Percentiles rank a stretch among this genome's conserved stretches.
Evolutionary conservation across 2,797 vertebrate species (phyloP).

Genomic region (Peromyscus aztecus): DNA sequence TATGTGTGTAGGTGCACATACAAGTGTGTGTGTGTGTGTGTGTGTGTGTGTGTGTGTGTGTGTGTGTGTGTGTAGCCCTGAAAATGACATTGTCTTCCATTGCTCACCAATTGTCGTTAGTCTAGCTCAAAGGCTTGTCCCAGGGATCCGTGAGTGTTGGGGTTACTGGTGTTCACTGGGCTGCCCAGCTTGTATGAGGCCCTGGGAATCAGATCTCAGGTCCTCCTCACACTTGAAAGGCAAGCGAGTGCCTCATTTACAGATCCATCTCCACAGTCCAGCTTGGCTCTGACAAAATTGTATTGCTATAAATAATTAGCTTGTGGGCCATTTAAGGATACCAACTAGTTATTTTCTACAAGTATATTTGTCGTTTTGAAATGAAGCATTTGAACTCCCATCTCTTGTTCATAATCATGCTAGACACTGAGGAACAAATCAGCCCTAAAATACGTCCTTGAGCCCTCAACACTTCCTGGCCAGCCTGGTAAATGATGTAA

Average conservation of each 20-base stretch:
- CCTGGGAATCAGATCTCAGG: neutral
- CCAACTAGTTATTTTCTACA: neutral
- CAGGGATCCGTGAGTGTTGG: no score
- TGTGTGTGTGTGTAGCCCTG: neutral
- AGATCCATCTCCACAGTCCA: neutral
- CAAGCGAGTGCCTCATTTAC: neutral
- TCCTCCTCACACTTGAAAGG: neutral
- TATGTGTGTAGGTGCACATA: neutral
- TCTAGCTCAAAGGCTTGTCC: neutral
- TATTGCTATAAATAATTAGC: neutral
- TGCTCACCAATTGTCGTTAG: neutral
- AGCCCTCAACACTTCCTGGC: neutral
- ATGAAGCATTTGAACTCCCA: neutral
- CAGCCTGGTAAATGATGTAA: neutral
- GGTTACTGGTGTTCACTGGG: neutral
- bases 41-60: neutral
- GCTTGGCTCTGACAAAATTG: neutral
- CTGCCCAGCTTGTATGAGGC: neutral
- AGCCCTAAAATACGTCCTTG: neutral
- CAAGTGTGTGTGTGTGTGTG: neutral
- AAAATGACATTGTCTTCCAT: neutral
- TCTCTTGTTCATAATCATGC: neutral
- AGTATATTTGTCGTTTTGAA: slow-evolving; percentile 30
- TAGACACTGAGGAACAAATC: neutral
- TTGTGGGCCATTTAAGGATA: neutral